A percentile compares a stretch with the other conserved stretches of the same genome.
Evolutionary conservation across 2,888 invertebrate genomes (phyloP).

Genomic region (Blera fallax): DNA sequence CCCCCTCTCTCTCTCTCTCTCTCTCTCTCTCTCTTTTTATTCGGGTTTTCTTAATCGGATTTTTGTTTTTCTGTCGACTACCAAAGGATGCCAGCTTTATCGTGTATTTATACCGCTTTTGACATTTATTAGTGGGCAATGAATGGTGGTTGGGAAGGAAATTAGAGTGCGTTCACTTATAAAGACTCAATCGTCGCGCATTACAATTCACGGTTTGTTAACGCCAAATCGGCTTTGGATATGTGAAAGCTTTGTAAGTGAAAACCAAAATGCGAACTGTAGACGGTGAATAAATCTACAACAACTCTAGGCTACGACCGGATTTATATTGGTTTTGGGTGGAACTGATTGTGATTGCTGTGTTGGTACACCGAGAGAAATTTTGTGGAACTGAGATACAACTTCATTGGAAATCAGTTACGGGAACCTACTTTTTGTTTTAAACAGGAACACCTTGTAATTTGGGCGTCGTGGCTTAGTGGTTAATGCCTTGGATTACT

Average conservation of each 20-base stretch:
- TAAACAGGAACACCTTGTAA: too few species aligned
- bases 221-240: conserved; percentile 37
- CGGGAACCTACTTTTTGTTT: too few species aligned
- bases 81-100: conserved; percentile 23
- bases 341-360: not conserved
- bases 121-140: conserved; percentile 26
- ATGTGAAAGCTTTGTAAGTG: conserved; percentile 19
- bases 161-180: conserved; percentile 24
- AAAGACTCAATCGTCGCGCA: conserved; percentile 30
- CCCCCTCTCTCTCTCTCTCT: too few species aligned
- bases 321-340: conserved; percentile 20
- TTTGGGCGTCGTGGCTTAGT: too few species aligned
- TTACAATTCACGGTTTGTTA: conserved; percentile 53
- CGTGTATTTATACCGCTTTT: conserved; percentile 16
- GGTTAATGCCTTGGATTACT: too few species aligned
- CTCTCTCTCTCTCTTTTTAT: not conserved
- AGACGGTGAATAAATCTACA: not conserved
- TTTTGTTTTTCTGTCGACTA: conserved; percentile 17
- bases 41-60: conserved; percentile 43
- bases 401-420: too few species aligned
- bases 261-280: not conserved
- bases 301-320: conserved; percentile 12
- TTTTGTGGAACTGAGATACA: not conserved
- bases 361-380: conserved; percentile 48
- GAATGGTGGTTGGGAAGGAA: not conserved